Conservation (phyloP, 2,113 vertebrate genomes). For the Atractosteus spatula region DNA sequence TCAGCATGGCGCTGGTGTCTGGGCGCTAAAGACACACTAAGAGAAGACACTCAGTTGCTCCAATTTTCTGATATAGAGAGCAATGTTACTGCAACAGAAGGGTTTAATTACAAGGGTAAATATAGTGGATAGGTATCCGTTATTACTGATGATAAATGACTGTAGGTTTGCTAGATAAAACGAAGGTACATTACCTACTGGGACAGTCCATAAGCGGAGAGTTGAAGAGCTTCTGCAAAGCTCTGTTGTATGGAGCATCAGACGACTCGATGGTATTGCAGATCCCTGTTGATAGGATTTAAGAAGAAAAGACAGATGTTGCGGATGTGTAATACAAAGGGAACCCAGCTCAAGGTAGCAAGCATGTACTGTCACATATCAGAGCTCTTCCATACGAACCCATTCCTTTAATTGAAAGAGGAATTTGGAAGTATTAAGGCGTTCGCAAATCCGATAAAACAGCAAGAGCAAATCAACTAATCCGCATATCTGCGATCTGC, state of each 20-base stretch:
- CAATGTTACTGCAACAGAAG: no score
- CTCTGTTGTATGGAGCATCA: conserved; percentile 55
- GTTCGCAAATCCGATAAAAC: conserved; percentile 64
- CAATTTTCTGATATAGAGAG: no score
- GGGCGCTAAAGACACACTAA: no score
- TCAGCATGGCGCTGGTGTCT: no score
- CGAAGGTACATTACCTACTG: no score
- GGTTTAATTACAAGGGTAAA: no score
- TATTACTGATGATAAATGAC: no score
- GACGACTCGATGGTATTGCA: conserved; percentile 58
- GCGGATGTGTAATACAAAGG: conserved; percentile 39
- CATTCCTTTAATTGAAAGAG: conserved; percentile 49
- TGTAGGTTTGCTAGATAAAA: no score
- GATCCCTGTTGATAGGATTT: conserved; percentile 62
- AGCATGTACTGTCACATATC: conserved; percentile 43
- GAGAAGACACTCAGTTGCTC: no score
- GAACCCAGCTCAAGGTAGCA: conserved; percentile 28
- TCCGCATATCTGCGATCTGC: conserved; percentile 51
- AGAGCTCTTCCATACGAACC: conserved; percentile 24
- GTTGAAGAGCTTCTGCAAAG: conserved; percentile 18
- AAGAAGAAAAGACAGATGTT: conserved; percentile 66
- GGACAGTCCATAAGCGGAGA: no score
- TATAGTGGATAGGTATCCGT: no score
- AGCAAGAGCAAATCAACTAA: conserved; percentile 52
- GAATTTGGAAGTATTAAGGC: conserved; percentile 56